Evolutionary conservation across 2,888 invertebrate species (phyloP), one percentile per base, ranked within the genome.

Genomic region (Zelleria hepariella): DNA sequence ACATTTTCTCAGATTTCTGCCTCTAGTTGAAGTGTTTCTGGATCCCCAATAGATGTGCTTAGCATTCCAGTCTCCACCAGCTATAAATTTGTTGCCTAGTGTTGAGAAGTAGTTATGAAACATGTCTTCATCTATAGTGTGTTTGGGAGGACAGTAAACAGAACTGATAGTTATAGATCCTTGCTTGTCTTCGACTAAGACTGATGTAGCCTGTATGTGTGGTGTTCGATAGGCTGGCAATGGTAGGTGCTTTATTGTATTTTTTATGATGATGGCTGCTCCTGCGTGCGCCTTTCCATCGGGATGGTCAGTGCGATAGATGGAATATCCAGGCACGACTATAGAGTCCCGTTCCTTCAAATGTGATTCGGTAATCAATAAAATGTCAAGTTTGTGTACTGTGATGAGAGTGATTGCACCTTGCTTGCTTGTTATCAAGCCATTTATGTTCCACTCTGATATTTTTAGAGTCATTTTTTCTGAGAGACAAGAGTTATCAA

Each of bases 301-400:
- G 0, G 69, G 68, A 25, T 70, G 68, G n/a, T 60, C 64, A 2
- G 67, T 67, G 2, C 53, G n/a, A 42, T 70, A 67, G 0, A 65
- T 27, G 8, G 24, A 60, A 49, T 66, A 69, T 0, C 59, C 58
- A 5, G 53, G 55, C 23, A 68, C 62, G 0, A 52, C 58, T 26
- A 68, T 53, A 7, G 58, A 42, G 25, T 54, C 64, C 27, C 59
- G 62, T 2, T 56, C 24, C 1, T 65, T 67, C 18, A 63, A 63
- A 25, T 68, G 66, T 1, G 67, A 64, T 60, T 67, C 68, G 3
- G 65, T 62, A 6, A 67, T 61, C 5, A 69, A 49, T 0, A 67
- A 1, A 0, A 69, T 60, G 48, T 69, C 66, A 32, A 67, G 24
- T 18, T 64, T 62, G 8, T 66, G 25, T 56, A 5, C 25, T 5